Evolutionary conservation across 1,140 invertebrate genomes (phyloP).

Genomic region (Ceratina calcarata): DNA sequence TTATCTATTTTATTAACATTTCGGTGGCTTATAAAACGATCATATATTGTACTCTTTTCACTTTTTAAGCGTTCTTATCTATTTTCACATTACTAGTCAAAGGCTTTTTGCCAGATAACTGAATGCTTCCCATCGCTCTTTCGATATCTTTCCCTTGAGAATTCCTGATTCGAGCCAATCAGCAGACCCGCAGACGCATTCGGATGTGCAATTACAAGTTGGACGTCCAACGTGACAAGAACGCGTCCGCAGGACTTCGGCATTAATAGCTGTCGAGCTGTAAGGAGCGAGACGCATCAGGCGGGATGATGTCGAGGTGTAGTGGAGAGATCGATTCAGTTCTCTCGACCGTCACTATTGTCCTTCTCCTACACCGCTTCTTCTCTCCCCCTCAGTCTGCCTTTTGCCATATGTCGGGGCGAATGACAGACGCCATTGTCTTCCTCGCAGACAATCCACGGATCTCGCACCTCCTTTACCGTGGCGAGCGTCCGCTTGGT

Average conservation of each 20-base stretch:
- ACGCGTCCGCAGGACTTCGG: conserved; percentile 15
- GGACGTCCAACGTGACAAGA: conserved; percentile 41
- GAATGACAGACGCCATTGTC: conserved; percentile 56
- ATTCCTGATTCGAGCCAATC: neutral
- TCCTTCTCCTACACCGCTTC: neutral
- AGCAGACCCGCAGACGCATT: neutral
- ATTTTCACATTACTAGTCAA: too few species aligned
- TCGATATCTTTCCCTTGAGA: neutral
- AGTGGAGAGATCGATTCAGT: conserved; percentile 45
- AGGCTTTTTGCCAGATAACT: too few species aligned
- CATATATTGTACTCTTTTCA: too few species aligned
- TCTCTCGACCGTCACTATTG: conserved; percentile 30
- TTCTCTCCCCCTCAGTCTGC: neutral
- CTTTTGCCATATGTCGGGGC: conserved; percentile 36
- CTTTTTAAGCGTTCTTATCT: too few species aligned
- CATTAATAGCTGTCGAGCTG: conserved; percentile 42
- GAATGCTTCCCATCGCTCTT: neutral
- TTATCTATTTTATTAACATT: too few species aligned
- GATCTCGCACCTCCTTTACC: conserved; percentile 52
- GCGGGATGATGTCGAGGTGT: conserved; percentile 32
- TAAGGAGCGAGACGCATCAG: conserved; percentile 35
- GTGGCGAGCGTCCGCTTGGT: conserved; percentile 39
- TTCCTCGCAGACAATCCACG: conserved; percentile 51
- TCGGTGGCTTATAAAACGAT: too few species aligned
- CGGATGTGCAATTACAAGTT: conserved; percentile 33